phyloP scores from a whole-genome alignment of 2,888 invertebrate species.

The Dyspetes luteomarginatus region DNA sequence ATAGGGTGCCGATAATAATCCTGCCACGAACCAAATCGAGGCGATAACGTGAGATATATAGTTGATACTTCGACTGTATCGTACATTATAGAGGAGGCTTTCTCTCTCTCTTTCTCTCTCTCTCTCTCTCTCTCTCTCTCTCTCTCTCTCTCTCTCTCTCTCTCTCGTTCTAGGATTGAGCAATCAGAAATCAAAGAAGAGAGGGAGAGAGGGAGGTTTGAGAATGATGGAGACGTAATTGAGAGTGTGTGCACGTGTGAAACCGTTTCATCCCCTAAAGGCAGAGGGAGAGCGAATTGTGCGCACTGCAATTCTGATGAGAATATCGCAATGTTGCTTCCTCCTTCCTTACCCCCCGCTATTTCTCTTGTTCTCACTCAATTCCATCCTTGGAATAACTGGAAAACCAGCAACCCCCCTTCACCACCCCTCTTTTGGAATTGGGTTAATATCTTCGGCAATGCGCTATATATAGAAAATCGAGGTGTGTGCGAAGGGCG shows the following conservation, averaged over 20 bases:
- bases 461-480: conserved; percentile 8
- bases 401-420: conserved; percentile 4
- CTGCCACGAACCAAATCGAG: not conserved
- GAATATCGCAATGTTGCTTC: conserved; percentile 19
- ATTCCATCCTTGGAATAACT: conserved; percentile 3
- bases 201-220: conserved; percentile 1
- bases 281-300: conserved; percentile 7
- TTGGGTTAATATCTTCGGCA: conserved; percentile 45
- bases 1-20: not conserved
- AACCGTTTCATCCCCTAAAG: conserved; percentile 12
- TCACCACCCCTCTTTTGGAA: conserved; percentile 5
- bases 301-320: conserved; percentile 20
- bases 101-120: not conserved
- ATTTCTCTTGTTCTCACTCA: not conserved
- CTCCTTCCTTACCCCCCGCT: not conserved
- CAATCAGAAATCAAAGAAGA: conserved; percentile 12
- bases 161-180: conserved; percentile 6
- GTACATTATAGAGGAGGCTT: not conserved
- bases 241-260: conserved; percentile 23
- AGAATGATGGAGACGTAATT: conserved; percentile 43
- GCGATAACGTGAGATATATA: not conserved
- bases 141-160: not conserved
- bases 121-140: not conserved
- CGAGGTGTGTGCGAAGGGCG: not conserved
- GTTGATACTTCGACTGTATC: not conserved